Percentiles rank a stretch among this genome's conserved stretches.
phyloP scores from a whole-genome alignment of 92 coral and sea anemone species.

The Phenganax subtilis region DNA sequence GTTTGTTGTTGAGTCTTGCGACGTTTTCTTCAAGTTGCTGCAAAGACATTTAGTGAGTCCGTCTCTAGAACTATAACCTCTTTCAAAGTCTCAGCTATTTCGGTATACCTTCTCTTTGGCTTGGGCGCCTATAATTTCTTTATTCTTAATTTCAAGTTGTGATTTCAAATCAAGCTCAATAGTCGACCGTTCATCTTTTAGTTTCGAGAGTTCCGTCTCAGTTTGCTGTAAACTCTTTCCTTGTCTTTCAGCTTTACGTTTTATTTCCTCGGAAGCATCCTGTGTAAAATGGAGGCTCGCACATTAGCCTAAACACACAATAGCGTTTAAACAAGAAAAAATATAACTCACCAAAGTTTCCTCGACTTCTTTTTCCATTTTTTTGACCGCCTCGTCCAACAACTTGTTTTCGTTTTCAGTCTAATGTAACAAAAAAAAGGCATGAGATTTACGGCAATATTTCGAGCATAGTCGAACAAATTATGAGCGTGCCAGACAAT shows the following conservation, averaged over 20 bases:
- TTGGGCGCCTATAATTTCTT: constrained; percentile 10
- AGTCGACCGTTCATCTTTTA: constrained; percentile 55
- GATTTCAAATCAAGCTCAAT: not conserved
- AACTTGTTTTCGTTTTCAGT: constrained; percentile 68
- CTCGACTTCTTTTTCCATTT: constrained; percentile 60
- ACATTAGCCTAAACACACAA: not conserved
- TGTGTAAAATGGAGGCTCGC: constrained; percentile 1
- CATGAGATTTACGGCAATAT: too few species aligned
- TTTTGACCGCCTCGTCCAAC: constrained; percentile 54
- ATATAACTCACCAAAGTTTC: constrained; percentile 40
- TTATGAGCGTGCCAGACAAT: not conserved
- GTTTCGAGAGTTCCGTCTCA: not conserved
- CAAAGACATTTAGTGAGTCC: not conserved
- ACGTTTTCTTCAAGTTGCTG: constrained; percentile 24
- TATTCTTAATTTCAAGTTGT: constrained; percentile 23
- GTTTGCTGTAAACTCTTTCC: constrained; percentile 45
- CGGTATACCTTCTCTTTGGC: constrained; percentile 12
- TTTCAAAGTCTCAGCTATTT: not conserved
- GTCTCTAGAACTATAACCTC: not conserved
- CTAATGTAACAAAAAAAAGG: constrained; percentile 35
- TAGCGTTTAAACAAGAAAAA: not conserved
- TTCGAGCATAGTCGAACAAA: not conserved
- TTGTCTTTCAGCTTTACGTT: constrained; percentile 19
- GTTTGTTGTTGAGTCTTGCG: not conserved
- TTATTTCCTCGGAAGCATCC: constrained; percentile 34